A percentile compares a stretch with the other conserved stretches of the same genome.
Evolutionary conservation across 2,113 vertebrate species (phyloP).

Genomic region (Cyanistes caeruleus): DNA sequence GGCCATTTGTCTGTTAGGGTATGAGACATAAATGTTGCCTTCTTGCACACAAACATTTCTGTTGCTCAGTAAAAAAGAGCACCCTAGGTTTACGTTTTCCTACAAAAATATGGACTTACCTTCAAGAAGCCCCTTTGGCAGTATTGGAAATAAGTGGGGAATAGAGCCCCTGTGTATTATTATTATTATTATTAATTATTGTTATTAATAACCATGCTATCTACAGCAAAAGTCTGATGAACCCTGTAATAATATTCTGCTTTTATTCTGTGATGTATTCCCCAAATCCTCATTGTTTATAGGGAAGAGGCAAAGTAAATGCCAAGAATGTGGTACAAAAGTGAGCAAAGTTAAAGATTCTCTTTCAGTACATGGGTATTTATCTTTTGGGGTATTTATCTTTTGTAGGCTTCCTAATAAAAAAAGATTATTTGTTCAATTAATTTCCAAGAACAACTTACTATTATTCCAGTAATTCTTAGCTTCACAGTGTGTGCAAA

Average conservation of each 20-base stretch:
- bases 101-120: background rate
- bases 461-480: background rate
- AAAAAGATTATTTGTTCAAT: background rate
- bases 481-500: background rate
- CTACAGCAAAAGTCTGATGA: background rate
- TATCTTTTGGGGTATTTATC: background rate
- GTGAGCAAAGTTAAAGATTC: background rate
- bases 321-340: background rate
- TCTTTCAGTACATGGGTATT: background rate
- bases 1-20: background rate
- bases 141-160: background rate
- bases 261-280: background rate
- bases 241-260: background rate
- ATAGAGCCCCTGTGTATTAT: background rate
- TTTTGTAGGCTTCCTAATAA: background rate
- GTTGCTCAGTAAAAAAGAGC: background rate
- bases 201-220: background rate
- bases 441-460: background rate
- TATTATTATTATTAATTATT: background rate
- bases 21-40: background rate
- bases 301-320: background rate
- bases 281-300: background rate
- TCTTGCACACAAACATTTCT: background rate
- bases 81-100: background rate
- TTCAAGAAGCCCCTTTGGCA: background rate